These are phyloP conservation scores for Epistrophella euchroma DNA, from an alignment of 2,888 invertebrate species.

Conservation along the genomic window DNA sequence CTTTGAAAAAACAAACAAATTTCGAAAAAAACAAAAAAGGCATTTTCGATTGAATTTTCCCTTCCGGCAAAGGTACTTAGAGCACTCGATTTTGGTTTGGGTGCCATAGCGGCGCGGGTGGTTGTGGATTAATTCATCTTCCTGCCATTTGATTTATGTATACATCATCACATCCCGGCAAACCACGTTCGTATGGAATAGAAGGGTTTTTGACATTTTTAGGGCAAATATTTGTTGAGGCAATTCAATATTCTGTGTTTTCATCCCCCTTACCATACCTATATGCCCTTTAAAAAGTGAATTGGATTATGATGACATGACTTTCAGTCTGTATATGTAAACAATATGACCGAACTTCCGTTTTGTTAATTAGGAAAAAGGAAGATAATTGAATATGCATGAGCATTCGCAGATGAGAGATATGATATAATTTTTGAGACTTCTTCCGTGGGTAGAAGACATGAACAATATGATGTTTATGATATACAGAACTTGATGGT, in stretches of 20 bases:
- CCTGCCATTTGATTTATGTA: slow-evolving; percentile 31
- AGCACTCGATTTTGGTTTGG: slow-evolving; percentile 16
- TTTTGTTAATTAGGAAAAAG: slow-evolving; percentile 57
- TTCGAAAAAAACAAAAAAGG: not conserved
- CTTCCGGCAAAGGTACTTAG: slow-evolving; percentile 25
- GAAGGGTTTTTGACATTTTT: slow-evolving; percentile 67
- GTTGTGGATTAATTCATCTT: slow-evolving; percentile 14
- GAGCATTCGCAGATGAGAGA: slow-evolving; percentile 37
- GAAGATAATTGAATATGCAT: slow-evolving; percentile 56
- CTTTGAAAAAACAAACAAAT: not conserved
- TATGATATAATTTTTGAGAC: slow-evolving; percentile 14
- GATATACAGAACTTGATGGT: not conserved
- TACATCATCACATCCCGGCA: slow-evolving; percentile 21
- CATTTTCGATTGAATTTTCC: slow-evolving; percentile 47
- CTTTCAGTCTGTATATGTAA: not conserved
- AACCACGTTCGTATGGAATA: not conserved
- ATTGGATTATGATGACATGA: slow-evolving; percentile 51
- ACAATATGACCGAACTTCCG: slow-evolving; percentile 59
- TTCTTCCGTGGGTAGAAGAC: slow-evolving; percentile 2
- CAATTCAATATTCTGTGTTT: not conserved
- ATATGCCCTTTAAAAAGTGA: slow-evolving; percentile 14
- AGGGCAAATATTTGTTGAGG: slow-evolving; percentile 63
- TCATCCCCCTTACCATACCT: not conserved
- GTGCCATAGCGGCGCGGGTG: not conserved
- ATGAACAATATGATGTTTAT: slow-evolving; percentile 1